Conservation (phyloP, 2,888 invertebrate genomes). For the Dimorphilus gyrociliatus region DNA sequence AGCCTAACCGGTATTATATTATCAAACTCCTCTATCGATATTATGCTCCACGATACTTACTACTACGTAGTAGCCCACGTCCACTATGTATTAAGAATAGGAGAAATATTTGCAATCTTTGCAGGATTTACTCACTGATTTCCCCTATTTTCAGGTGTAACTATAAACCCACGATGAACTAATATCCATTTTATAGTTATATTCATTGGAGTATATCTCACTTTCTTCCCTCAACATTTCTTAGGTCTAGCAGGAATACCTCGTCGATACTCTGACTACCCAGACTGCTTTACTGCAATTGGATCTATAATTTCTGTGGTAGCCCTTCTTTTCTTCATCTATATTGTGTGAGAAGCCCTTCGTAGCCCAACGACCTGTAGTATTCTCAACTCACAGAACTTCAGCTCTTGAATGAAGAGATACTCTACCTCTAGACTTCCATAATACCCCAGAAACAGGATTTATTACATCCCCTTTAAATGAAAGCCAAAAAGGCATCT, state of each 20-base stretch:
- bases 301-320: conserved; percentile 14
- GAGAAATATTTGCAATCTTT: conserved; percentile 55
- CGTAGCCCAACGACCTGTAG: conserved; percentile 11
- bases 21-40: conserved; percentile 57
- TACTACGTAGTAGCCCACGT: conserved; percentile 65
- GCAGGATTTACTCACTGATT: conserved; percentile 56
- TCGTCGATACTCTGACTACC: conserved; percentile 58
- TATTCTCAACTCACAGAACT: conserved; percentile 7
- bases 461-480: conserved; percentile 7
- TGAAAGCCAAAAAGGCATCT: conserved; percentile 10
- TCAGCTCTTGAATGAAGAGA: conserved; percentile 14
- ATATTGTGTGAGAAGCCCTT: conserved; percentile 16
- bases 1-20: conserved; percentile 38
- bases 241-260: conserved; percentile 54
- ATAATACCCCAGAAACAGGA: conserved; percentile 11
- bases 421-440: conserved; percentile 12
- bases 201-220: conserved; percentile 61
- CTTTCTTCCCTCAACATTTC: conserved; percentile 65
- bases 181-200: conserved; percentile 53
- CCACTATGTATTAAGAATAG: conserved; percentile 60
- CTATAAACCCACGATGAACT: conserved; percentile 45
- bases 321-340: conserved; percentile 14
- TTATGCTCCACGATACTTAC: conserved; percentile 57
- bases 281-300: conserved; percentile 42
- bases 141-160: conserved; percentile 49